Percentiles rank a stretch among this genome's conserved stretches.
phyloP scores from a whole-genome alignment of 2,888 invertebrate genomes.

The Chloroclystis v-ata region DNA sequence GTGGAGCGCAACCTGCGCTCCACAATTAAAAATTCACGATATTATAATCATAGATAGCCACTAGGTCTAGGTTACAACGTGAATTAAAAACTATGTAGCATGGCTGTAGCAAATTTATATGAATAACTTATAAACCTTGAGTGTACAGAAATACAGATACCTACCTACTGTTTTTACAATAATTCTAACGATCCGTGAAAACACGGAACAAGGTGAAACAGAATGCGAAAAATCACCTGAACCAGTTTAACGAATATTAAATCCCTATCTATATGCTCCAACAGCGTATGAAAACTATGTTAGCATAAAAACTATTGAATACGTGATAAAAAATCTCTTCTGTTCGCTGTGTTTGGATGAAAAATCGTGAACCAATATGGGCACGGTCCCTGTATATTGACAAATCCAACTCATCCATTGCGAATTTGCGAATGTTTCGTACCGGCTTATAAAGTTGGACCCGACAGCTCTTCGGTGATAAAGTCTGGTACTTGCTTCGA shows the following conservation, averaged over 20 bases:
- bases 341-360: slow-evolving; percentile 15
- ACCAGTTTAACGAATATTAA: too few relatives aligned
- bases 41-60: too few relatives aligned
- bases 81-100: too few relatives aligned
- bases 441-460: neutral
- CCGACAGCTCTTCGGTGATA: neutral
- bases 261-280: neutral
- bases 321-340: slow-evolving; percentile 26
- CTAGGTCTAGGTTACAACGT: too few relatives aligned
- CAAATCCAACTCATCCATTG: slow-evolving; percentile 8
- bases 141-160: too few relatives aligned
- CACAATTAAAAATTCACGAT: too few relatives aligned
- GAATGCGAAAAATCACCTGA: too few relatives aligned
- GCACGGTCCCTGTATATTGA: slow-evolving; percentile 15
- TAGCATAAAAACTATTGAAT: slow-evolving; percentile 24
- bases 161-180: too few relatives aligned
- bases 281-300: neutral
- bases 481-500: neutral
- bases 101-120: too few relatives aligned
- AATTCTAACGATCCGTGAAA: neutral
- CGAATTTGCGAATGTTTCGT: neutral
- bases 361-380: slow-evolving; percentile 21
- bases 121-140: too few relatives aligned
- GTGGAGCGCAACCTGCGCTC: too few relatives aligned
- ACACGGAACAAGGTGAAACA: neutral